These are phyloP conservation scores for Danionella cerebrum DNA, from an alignment of 2,113 vertebrate species.

Conservation along the genomic window DNA sequence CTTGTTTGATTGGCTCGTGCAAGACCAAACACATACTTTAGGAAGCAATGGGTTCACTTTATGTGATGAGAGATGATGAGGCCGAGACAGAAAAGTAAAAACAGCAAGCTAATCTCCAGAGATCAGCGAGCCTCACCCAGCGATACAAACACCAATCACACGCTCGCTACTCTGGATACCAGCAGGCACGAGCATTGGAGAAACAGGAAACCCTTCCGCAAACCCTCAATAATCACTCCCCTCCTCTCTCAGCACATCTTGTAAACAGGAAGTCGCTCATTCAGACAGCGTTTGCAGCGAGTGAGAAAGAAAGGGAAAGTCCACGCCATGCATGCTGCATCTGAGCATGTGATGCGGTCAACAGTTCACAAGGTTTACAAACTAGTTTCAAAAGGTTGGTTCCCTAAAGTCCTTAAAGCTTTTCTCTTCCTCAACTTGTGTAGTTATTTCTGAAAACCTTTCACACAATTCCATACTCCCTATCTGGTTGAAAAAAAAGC, in stretches of 20 bases:
- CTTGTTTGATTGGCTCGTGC: too few species aligned
- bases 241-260: constrained; percentile 8
- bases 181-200: neutral
- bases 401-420: too few species aligned
- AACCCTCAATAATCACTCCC: neutral
- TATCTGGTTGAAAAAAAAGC: too few species aligned
- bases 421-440: too few species aligned
- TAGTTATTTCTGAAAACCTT: too few species aligned
- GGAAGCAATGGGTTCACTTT: too few species aligned
- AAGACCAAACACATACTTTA: too few species aligned
- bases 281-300: neutral
- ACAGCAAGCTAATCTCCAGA: constrained; percentile 2
- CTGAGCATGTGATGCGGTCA: neutral
- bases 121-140: neutral
- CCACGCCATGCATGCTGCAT: neutral
- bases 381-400: too few species aligned
- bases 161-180: neutral
- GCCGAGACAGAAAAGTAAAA: neutral
- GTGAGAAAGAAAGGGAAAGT: neutral
- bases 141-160: neutral
- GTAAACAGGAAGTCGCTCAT: constrained; percentile 27
- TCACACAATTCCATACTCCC: too few species aligned
- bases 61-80: too few species aligned
- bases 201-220: neutral
- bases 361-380: too few species aligned